Evolutionary conservation across 2,113 vertebrate species (phyloP), one percentile per base, ranked within the genome.

Genomic region (Sinocyclocheilus anophthalmus): DNA sequence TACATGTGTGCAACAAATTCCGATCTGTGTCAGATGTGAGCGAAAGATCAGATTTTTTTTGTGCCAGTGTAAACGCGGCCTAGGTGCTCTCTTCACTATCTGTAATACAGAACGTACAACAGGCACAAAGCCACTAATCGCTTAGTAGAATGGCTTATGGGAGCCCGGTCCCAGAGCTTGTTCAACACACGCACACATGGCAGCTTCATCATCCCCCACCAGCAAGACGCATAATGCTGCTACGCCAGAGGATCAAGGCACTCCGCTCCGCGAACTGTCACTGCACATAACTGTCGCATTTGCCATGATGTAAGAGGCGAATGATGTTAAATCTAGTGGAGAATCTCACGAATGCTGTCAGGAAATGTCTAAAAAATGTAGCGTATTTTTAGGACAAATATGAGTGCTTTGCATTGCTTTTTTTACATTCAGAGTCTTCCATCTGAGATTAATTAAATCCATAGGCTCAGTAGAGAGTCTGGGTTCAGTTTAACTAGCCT

Each of bases 131-230:
- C 81, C 22, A 87, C 80, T 83, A 85, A 87, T 87, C 88, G 88
- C 87, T 87, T 87, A 85, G 83, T 59, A 61, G 86, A 87, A 87
- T 87, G 86, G 83, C 88, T 89, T 89, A 73, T 87, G 83, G 88
- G 88, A 89, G 86, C 79, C 59, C 57, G 26, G 84, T 89, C 88
- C 88, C 88, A 83, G 67, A 89, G 88, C 88, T 87, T 87, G 86
- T 89, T 89, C 82, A 85, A 85, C 83, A 85, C 67, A 39, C 79
- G n/a, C 78, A 14, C 45, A 69, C 86, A 87, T 86, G 84, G 86
- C 30, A 61, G 73, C 81, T 82, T 84, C 83, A 85, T 90, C 83
- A 83, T 80, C 61, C 72, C 77, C 84, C 57, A 63, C 85, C 22
- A 37, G 48, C 81, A 24, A 79, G 57, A 80, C 10, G 45, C 73